Base-by-base conservation (phyloP, 2,888 invertebrate species). In the Epiblema foenella region DNA sequence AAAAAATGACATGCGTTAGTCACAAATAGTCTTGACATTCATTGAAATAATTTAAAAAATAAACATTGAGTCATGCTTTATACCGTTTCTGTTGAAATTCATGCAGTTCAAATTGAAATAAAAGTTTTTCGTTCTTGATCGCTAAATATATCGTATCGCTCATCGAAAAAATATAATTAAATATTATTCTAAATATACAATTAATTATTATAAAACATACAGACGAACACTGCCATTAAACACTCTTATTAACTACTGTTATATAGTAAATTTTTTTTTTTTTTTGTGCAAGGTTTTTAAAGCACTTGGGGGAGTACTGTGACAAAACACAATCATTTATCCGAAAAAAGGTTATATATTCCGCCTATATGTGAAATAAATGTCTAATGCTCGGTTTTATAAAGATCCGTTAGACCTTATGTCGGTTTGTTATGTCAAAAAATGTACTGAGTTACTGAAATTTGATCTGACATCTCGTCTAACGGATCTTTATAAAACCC, bases 61-160 rank as follows among this genome's bases (percentile, higher is more conserved):
- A 49, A 49, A 49, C 29, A 63, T 18, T 5, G 15, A 20, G 18
- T 74, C 82, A 83, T 88, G 84, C 86, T 81, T 72, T 51, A 17
- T 33, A 51, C 37, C 10, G 18, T 37, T 52, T 20, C 18, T 18
- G 11, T 9, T 24, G 17, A 18, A 51, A 63, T 49, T 62, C 63
- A 63, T 63, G 63, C 63, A 33, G 24, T 42, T 7, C 9, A 42
- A 77, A 77, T 73, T 72, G 70, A 66, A 78, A 64, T 74, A 75
- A 79, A 68, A 75, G 73, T 72, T 68, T 64, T 51, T 66, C 64
- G 80, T 82, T 85, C 85, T 86, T 91, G 92, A 91, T 93, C 92
- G 91, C 91, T 89, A 83, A 85, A 84, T 84, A 85, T 88, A 85
- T 88, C 85, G 89, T 79, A 84, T 85, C 81, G 82, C 66, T 70